Base-by-base conservation (phyloP, 2,888 invertebrate genomes). In the Hirtodrosophila alboralis region DNA sequence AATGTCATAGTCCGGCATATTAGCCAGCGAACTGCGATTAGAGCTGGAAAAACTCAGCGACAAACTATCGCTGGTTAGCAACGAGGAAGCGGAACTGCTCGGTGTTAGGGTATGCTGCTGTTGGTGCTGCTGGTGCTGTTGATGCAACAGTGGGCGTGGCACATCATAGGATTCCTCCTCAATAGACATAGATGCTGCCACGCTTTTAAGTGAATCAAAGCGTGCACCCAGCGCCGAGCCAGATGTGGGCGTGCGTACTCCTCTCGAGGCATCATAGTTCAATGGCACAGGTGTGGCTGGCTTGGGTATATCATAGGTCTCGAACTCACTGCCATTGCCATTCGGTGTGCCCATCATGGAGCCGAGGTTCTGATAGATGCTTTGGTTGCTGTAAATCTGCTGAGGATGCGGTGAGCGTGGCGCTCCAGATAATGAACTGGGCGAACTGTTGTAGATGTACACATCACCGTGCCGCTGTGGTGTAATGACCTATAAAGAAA, bases 401-500 rank as follows among this genome's bases (percentile, higher is more conserved):
- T 87, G 56, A 4, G 51, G 63, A 36, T 64, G 63, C 41, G 67
- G 57, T 16, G 41, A 70, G 27, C 65, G 75, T 27, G 64, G 56
- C 27, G 41, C 27, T 23, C 53, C 58, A 34, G 56, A 56, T 49
- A 76, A 69, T 38, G 68, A 60, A 45, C 70, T 59, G 67, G 74
- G 44, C 63, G 93, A 93, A 87, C 93, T 92, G 89, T 94, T 94
- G 90, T 95, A 95, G 67, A 94, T 90, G 90, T 94, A 95, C 40
- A 94, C 93, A 89, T 95, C 94, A 79, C 95, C 94, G 90, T 93
- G 93, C 89, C 94, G 93, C 89, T 94, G 94, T 28, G 94, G 94
- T 57, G 94, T 94, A 67, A 94, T 91, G 63, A 94, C 94, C 94
- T 94, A 91, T 10, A 92, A 72, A 57, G 8, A 28, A 1, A 37